Percentiles rank a stretch among this genome's conserved stretches.
phyloP scores from a whole-genome alignment of 2,113 vertebrate genomes.

The Anas platyrhynchos region DNA sequence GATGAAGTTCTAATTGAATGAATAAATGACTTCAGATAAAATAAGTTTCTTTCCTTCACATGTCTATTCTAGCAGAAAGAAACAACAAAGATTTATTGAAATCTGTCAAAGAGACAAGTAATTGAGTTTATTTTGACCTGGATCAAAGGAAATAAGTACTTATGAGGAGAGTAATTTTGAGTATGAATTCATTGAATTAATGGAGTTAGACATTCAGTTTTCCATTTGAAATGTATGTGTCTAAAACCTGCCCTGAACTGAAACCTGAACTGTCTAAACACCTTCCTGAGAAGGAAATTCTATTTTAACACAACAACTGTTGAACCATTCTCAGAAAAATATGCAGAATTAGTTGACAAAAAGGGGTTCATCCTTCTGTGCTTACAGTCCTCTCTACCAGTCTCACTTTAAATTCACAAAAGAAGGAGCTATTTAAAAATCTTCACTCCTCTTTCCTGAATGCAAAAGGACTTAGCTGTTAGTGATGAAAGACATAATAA shows the following conservation, averaged over 20 bases:
- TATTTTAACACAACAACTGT: background rate
- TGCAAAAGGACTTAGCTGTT: background rate
- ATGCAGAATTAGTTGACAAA: background rate
- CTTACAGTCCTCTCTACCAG: background rate
- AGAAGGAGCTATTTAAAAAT: background rate
- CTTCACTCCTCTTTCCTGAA: background rate
- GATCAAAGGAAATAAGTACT: background rate
- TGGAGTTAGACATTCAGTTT: background rate
- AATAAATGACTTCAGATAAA: conserved; percentile 40
- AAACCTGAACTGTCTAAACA: background rate
- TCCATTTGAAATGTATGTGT: background rate
- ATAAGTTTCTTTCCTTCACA: background rate
- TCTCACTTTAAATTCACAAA: background rate
- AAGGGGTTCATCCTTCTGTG: background rate
- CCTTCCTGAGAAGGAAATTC: background rate
- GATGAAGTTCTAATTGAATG: conserved; percentile 40
- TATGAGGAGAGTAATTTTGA: background rate
- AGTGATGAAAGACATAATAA: background rate
- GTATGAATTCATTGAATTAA: background rate
- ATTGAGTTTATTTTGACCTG: background rate
- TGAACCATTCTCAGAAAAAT: background rate
- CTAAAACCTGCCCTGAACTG: background rate
- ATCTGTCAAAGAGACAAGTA: background rate
- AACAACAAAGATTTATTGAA: background rate
- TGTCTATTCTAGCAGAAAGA: background rate